phyloP scores from a whole-genome alignment of 2,888 invertebrate species.

The Coecobrya sp. region DNA sequence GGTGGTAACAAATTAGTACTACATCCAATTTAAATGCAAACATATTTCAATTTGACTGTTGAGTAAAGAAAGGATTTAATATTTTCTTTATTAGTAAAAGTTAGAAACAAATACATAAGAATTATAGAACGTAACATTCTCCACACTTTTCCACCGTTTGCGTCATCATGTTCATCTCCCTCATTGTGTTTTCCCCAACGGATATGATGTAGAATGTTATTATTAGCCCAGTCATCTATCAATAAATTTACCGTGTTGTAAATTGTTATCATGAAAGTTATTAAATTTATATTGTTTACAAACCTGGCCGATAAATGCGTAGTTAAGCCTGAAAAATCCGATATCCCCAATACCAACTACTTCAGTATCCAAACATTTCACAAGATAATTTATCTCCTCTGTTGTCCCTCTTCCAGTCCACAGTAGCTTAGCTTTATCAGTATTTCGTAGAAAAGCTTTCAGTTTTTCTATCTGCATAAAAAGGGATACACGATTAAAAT shows the following conservation, averaged over 20 bases:
- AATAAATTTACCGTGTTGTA: background rate
- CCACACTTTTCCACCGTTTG: too few species aligned
- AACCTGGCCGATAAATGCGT: background rate
- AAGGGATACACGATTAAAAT: too few species aligned
- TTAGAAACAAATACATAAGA: too few species aligned
- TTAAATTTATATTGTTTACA: background rate
- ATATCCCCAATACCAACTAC: background rate
- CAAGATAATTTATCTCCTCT: background rate
- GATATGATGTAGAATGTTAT: conserved; percentile 4
- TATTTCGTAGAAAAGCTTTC: background rate
- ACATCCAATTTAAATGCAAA: too few species aligned
- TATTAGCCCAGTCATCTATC: background rate
- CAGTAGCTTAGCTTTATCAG: background rate
- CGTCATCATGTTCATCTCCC: background rate
- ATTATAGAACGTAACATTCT: too few species aligned
- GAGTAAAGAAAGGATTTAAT: too few species aligned
- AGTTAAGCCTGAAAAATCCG: background rate
- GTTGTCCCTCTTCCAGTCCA: background rate
- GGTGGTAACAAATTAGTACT: too few species aligned
- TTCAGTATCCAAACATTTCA: background rate
- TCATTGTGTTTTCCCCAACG: background rate
- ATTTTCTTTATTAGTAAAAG: too few species aligned
- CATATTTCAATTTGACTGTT: too few species aligned
- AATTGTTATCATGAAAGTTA: background rate
- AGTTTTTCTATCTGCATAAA: background rate